These are phyloP conservation scores for Harlomillsia oculata DNA, from an alignment of 1,140 invertebrate species.

Conservation along the genomic window DNA sequence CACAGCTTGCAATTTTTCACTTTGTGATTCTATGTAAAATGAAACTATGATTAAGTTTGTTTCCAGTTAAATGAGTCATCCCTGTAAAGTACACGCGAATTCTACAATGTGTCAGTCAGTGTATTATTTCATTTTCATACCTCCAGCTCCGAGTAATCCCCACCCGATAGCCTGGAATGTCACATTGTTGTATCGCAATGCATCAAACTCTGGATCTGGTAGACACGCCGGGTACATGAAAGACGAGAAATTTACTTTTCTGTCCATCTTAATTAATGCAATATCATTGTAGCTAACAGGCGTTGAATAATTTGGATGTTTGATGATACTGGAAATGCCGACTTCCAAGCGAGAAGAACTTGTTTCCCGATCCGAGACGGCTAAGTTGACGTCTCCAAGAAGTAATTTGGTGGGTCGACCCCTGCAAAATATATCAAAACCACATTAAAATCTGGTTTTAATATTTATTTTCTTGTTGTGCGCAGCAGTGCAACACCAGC, in stretches of 20 bases:
- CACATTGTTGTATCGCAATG: conserved; percentile 16
- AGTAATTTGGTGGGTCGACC: conserved; percentile 19
- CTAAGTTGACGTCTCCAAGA: conserved; percentile 15
- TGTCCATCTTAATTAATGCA: conserved; percentile 46
- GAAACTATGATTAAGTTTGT: conserved; percentile 35
- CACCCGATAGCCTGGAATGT: conserved; percentile 38
- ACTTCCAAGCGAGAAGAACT: conserved; percentile 1
- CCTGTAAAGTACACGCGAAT: too few species aligned
- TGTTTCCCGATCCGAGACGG: neutral
- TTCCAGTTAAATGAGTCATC: too few species aligned
- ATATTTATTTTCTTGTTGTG: too few species aligned
- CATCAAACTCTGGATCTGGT: conserved; percentile 39
- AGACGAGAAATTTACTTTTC: conserved; percentile 41
- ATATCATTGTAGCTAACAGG: conserved; percentile 51
- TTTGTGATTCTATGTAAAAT: conserved; percentile 40
- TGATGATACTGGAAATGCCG: conserved; percentile 5
- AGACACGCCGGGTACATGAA: conserved; percentile 51
- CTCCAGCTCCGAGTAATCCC: conserved; percentile 36
- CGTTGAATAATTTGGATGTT: conserved; percentile 44
- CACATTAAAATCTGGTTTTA: too few species aligned
- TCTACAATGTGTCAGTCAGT: neutral
- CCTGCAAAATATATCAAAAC: conserved; percentile 11
- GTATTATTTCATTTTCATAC: conserved; percentile 25
- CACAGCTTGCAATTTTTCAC: conserved; percentile 56
- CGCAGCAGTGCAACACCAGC: too few species aligned